Percentiles rank a stretch among this genome's conserved stretches.
Conservation (phyloP, 1,140 invertebrate genomes). For the Hylyphantes graminicola region DNA sequence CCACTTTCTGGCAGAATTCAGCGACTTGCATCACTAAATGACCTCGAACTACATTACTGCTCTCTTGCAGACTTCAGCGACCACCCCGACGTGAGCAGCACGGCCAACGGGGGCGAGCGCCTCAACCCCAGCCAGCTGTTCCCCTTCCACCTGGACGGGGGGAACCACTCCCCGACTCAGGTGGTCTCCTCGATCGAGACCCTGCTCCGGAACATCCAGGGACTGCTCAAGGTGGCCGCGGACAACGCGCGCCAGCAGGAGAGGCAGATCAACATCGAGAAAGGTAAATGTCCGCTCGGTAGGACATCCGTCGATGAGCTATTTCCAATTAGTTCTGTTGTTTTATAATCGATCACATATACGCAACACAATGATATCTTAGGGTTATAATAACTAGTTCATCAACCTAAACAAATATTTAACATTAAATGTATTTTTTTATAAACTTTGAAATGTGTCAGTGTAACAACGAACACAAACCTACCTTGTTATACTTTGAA, state of each 20-base stretch:
- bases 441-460: too few species aligned
- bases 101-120: slow-evolving; percentile 62
- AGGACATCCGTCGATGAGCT: background rate
- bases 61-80: slow-evolving; percentile 63
- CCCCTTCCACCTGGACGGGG: slow-evolving; percentile 64
- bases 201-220: slow-evolving; percentile 92
- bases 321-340: background rate
- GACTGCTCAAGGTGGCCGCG: slow-evolving; percentile 91
- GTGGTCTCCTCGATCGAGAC: slow-evolving; percentile 87
- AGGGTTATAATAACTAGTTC: background rate
- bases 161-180: slow-evolving; percentile 63
- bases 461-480: too few species aligned
- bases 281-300: slow-evolving; percentile 76
- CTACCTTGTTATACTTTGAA: too few species aligned
- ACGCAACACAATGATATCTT: background rate
- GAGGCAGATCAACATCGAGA: slow-evolving; percentile 93
- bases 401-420: background rate
- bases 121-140: slow-evolving; percentile 51
- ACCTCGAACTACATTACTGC: too few species aligned
- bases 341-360: background rate
- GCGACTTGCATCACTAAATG: too few species aligned
- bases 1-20: too few species aligned
- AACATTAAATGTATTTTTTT: too few species aligned
- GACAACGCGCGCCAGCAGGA: slow-evolving; percentile 96
- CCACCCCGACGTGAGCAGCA: slow-evolving; percentile 64